A percentile compares a stretch with the other conserved stretches of the same genome.
Evolutionary conservation across 2,797 vertebrate species (phyloP).

Genomic region (Gouania willdenowi): DNA sequence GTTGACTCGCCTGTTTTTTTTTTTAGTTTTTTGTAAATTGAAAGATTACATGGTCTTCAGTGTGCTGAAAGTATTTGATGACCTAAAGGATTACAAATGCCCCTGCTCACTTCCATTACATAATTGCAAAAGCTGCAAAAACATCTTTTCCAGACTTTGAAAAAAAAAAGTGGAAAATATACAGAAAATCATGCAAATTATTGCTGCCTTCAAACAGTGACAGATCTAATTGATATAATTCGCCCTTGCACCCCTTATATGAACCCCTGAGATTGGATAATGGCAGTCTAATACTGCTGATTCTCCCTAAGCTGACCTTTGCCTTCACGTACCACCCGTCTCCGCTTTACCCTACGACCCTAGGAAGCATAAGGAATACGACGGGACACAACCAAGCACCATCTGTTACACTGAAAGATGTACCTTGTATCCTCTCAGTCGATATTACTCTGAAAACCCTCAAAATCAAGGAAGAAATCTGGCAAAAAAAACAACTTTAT

Average conservation of each 20-base stretch:
- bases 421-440: constrained; percentile 41
- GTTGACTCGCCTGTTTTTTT: constrained; percentile 33
- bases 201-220: constrained; percentile 24
- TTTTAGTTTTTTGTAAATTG: constrained; percentile 25
- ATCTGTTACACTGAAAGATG: constrained; percentile 5
- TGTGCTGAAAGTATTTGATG: constrained; percentile 14
- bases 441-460: constrained; percentile 50
- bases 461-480: too few relatives aligned
- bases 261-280: constrained; percentile 38
- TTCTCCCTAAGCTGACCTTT: constrained; percentile 17
- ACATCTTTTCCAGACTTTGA: constrained; percentile 4
- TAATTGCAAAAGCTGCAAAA: constrained; percentile 24
- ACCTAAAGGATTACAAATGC: constrained; percentile 17
- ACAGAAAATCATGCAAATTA: constrained; percentile 9
- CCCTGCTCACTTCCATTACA: constrained; percentile 19
- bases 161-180: constrained; percentile 1
- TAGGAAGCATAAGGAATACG: background rate
- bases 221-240: constrained; percentile 16
- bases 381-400: constrained; percentile 3
- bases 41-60: constrained; percentile 24
- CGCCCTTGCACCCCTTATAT: background rate
- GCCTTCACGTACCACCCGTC: constrained; percentile 9
- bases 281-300: constrained; percentile 21
- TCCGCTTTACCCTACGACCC: constrained; percentile 17
- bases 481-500: too few relatives aligned